Conservation (phyloP, 2,113 vertebrate species). For the Petrocephalus zakoni region DNA sequence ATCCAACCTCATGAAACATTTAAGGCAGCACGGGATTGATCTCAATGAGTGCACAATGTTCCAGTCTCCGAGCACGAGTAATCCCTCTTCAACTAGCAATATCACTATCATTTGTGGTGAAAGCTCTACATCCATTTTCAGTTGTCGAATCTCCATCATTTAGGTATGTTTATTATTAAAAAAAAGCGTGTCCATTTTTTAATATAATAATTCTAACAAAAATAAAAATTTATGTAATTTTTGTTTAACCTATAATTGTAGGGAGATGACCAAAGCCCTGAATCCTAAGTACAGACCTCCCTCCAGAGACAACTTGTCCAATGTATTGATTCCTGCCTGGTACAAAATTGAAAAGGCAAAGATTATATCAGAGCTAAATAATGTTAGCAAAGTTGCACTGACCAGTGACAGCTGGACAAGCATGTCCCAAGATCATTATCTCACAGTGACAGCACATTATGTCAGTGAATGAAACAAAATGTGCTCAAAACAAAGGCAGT, state of each 20-base stretch:
- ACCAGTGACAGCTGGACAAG: too few species aligned
- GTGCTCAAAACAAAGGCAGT: too few species aligned
- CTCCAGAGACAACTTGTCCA: background rate
- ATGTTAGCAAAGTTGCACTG: too few species aligned
- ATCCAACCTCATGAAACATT: too few species aligned
- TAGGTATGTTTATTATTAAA: background rate
- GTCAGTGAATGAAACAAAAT: too few species aligned
- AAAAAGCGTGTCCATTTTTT: background rate
- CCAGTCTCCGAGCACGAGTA: too few species aligned
- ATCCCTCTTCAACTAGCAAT: too few species aligned
- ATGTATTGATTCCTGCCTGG: slow-evolving; percentile 5
- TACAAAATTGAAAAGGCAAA: too few species aligned
- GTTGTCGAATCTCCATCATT: background rate
- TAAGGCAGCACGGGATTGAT: background rate
- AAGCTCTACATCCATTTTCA: background rate
- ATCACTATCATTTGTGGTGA: background rate
- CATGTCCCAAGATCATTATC: too few species aligned
- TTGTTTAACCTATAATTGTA: background rate
- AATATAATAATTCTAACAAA: background rate
- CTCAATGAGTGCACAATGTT: background rate
- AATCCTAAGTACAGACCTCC: slow-evolving; percentile 13
- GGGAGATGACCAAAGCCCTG: slow-evolving; percentile 1
- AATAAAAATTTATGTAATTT: background rate
- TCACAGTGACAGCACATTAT: too few species aligned
- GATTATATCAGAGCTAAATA: too few species aligned